Evolutionary conservation across 2,888 invertebrate genomes (phyloP), one percentile per base, ranked within the genome.

Genomic region (Peribatodes rhomboidaria): DNA sequence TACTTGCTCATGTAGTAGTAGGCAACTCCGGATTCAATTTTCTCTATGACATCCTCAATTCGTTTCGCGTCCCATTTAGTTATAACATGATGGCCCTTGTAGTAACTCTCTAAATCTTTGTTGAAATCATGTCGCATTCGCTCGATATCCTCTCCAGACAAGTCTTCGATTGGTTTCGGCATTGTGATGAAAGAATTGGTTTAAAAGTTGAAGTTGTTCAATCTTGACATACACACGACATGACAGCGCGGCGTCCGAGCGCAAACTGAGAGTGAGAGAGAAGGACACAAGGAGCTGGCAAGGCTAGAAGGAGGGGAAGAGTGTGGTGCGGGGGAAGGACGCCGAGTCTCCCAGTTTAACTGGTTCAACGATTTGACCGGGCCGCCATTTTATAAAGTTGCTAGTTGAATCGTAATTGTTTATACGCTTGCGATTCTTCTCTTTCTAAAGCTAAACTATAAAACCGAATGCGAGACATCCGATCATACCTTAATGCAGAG

Each of bases 1-100:
- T 59, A 59, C 20, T 27, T 37, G 14, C 18, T 46, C 6, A 42
- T 11, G n/a, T 58, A 47, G 20, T 49, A 57, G 37, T 57, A 49
- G 8, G 37, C 16, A 11, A 1, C 9, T 18, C 31, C 9, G 22
- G 41, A 31, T 50, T 59, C 59, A 18, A 59, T 52, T 42, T 42
- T 59, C 11, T 42, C 18, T 42, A 59, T 59, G 1, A 52, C 42
- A 0, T 50, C 14, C 14, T 31, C 33, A 8, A 59, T 35, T 0
- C 59, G 33, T 8, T 41, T 35, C 6, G 14, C 13, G n/a, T 37
- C 27, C 57, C 57, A 57, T 27, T 35, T 8, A 13, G 44, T 46
- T 35, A 22, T 33, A 22, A 22, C 16, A 1, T 35, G 57, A 14
- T 37, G 57, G 16, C 31, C 37, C 10, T 47, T 57, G 31, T 41